Evolutionary conservation across 1,140 invertebrate genomes (phyloP), one percentile per base, ranked within the genome.

Genomic region (Cephus cinctus): DNA sequence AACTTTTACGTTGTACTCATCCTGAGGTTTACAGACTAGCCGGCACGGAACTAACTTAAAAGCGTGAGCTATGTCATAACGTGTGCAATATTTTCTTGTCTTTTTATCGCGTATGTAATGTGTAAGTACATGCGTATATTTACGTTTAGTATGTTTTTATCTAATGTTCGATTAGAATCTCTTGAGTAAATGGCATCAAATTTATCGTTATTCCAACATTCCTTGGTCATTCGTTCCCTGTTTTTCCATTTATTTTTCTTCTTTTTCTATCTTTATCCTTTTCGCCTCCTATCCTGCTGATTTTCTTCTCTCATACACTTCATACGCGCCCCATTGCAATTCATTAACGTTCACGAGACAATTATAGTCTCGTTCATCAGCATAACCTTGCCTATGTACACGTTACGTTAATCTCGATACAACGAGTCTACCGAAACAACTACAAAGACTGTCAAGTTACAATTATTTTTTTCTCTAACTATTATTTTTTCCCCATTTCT

Each of bases 21-120:
- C 46, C 48, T 55, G 49, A 61, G 46, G 34, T 54, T 60, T 38
- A 43, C 47, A n/a, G 43, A 41, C 59, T 57, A 49, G 39, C 11
- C 18, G 51, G 52, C 31, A 53, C 48, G 48, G 52, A 45, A 42
- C 27, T 57, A 60, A 40, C 43, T 27, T 50, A 61, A 56, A 68
- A 64, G 57, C 56, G 58, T 64, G 60, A 57, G 61, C 57, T 63
- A 69, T 59, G 18, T 58, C 47, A 35, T 67, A 68, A 69, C 61
- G 61, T 61, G 59, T 66, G 59, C 57, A 38, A 36, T 47, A 51
- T 48, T 27, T 49, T 39, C 46, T 56, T 14, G 19, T 36, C 36
- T 38, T 38, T 23, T 47, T 12, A 15, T 51, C 36, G 31, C 43
- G n/a, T 21, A 40, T 31, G 23, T 18, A 19, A 42, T 45, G 43